Conservation (phyloP, 2,888 invertebrate genomes). For the Tenodera sinensis region DNA sequence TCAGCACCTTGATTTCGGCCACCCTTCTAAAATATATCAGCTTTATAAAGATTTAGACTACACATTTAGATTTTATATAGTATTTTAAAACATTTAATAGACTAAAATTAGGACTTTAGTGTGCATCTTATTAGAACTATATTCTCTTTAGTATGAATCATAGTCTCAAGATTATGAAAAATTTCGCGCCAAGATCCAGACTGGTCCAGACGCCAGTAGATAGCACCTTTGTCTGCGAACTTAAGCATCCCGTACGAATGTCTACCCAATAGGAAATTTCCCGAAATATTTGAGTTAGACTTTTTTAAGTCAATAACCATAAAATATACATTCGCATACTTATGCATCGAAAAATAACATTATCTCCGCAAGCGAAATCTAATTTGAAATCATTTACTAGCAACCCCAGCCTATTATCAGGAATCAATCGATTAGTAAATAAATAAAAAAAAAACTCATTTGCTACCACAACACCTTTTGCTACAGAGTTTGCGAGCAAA, state of each 20-base stretch:
- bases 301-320: not conserved
- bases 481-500: not conserved
- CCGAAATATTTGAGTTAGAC: not conserved
- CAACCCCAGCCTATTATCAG: not conserved
- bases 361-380: not conserved
- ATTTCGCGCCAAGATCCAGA: slow-evolving; percentile 26
- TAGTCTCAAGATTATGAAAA: slow-evolving; percentile 23
- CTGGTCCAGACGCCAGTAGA: not conserved
- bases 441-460: not conserved
- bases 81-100: not conserved
- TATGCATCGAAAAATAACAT: not conserved
- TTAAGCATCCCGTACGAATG: not conserved
- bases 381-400: not conserved
- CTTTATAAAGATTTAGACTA: not conserved
- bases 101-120: not conserved
- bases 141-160: slow-evolving; percentile 17
- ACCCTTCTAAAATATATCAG: not conserved
- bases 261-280: not conserved
- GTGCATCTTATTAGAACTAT: slow-evolving; percentile 9
- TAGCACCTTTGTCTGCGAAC: not conserved
- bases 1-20: not conserved
- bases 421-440: not conserved
- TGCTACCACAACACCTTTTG: not conserved
- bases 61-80: not conserved
- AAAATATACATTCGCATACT: not conserved